These are phyloP conservation scores for Bombus superbus DNA, from an alignment of 1,140 invertebrate species.

Conservation along the genomic window DNA sequence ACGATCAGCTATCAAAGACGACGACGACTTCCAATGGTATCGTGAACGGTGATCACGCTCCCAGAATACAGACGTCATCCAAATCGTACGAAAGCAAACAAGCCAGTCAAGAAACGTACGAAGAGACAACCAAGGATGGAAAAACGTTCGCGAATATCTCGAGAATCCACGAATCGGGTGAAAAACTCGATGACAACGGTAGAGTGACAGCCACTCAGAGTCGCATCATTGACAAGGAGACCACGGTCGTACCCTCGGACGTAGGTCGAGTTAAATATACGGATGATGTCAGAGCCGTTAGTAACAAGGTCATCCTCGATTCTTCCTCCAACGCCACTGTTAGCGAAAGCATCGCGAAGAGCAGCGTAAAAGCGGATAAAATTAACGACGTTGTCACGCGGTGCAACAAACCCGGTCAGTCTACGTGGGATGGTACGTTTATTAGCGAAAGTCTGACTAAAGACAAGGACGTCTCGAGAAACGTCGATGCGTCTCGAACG, in stretches of 20 bases:
- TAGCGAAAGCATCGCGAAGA: slow-evolving; percentile 1
- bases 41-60: background rate
- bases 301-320: slow-evolving; percentile 34
- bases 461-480: background rate
- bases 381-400: slow-evolving; percentile 22
- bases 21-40: background rate
- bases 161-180: slow-evolving; percentile 60
- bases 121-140: slow-evolving; percentile 68
- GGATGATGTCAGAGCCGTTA: slow-evolving; percentile 29
- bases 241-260: slow-evolving; percentile 42
- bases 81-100: slow-evolving; percentile 65
- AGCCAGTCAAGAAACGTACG: slow-evolving; percentile 57
- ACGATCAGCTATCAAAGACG: slow-evolving; percentile 5
- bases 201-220: slow-evolving; percentile 62
- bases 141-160: slow-evolving; percentile 65
- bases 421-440: slow-evolving; percentile 72
- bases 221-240: slow-evolving; percentile 69
- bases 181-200: slow-evolving; percentile 71
- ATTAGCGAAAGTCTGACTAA: slow-evolving; percentile 13
- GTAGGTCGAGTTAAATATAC: slow-evolving; percentile 24
- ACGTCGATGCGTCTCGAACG: background rate
- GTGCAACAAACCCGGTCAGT: slow-evolving; percentile 77
- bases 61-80: slow-evolving; percentile 34
- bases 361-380: slow-evolving; percentile 17
- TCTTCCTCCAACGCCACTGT: background rate